These are phyloP conservation scores for Enteromius argenteus DNA, from an alignment of 2,797 vertebrate species.

Conservation along the genomic window DNA sequence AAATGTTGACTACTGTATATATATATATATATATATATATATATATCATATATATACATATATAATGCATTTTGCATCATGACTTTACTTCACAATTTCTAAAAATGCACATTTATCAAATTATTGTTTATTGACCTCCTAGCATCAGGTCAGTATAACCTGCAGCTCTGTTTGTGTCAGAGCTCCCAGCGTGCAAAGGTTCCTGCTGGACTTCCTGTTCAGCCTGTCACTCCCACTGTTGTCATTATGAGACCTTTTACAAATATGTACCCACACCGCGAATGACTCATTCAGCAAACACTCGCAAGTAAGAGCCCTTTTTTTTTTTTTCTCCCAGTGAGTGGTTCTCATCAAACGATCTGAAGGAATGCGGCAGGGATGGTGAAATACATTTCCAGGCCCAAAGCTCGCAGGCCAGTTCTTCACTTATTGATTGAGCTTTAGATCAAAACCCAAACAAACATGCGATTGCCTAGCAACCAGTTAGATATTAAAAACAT, in stretches of 20 bases:
- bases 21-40: too few species aligned
- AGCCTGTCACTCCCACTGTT: slow-evolving; percentile 54
- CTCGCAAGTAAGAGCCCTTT: slow-evolving; percentile 26
- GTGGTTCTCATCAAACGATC: slow-evolving; percentile 63
- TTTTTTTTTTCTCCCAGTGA: slow-evolving; percentile 36
- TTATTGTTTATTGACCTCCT: background rate
- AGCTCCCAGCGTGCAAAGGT: slow-evolving; percentile 42
- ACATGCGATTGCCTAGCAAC: slow-evolving; percentile 46
- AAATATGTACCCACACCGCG: slow-evolving; percentile 62
- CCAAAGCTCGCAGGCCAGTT: slow-evolving; percentile 45
- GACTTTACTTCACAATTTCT: background rate
- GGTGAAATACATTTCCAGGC: slow-evolving; percentile 57
- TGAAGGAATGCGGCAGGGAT: slow-evolving; percentile 65
- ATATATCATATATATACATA: background rate
- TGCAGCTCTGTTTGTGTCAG: slow-evolving; percentile 25
- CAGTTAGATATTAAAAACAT: slow-evolving; percentile 55
- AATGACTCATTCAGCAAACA: slow-evolving; percentile 69
- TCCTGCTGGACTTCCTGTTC: slow-evolving; percentile 66
- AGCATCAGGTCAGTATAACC: background rate
- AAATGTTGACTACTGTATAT: too few species aligned
- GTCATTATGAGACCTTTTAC: slow-evolving; percentile 62
- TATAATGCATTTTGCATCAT: background rate
- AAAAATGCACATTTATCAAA: background rate
- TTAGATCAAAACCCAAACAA: slow-evolving; percentile 60
- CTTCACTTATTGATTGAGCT: slow-evolving; percentile 46